These are phyloP conservation scores for Kuschelorhynchus macadamiae DNA, from an alignment of 2,888 invertebrate species.

Conservation along the genomic window DNA sequence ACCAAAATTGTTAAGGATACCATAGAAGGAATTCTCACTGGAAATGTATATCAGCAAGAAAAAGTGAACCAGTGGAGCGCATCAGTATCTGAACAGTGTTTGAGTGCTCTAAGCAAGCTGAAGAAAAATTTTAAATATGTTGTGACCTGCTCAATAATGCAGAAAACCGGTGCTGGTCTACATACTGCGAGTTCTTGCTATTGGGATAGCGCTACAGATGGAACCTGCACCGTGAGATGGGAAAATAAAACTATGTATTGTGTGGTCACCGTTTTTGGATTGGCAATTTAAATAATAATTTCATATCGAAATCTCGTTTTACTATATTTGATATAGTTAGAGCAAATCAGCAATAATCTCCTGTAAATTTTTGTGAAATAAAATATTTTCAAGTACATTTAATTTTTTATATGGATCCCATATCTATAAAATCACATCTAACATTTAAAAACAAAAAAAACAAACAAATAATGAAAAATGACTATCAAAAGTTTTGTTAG, in stretches of 20 bases:
- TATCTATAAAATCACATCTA: no score
- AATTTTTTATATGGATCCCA: not conserved
- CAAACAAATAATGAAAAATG: no score
- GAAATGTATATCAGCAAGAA: conserved; percentile 77
- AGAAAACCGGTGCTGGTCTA: conserved; percentile 86
- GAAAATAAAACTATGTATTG: conserved; percentile 91
- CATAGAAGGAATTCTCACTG: conserved; percentile 81
- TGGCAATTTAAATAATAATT: conserved; percentile 73
- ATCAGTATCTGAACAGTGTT: conserved; percentile 81
- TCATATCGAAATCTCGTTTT: no score
- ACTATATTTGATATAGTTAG: no score
- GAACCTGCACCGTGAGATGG: conserved; percentile 87
- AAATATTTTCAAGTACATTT: not conserved
- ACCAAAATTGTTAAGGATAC: conserved; percentile 83
- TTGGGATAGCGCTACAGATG: conserved; percentile 87
- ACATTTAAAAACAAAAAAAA: no score
- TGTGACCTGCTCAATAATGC: conserved; percentile 87
- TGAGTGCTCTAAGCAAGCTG: conserved; percentile 80
- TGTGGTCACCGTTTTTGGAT: conserved; percentile 85
- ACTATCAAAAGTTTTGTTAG: no score
- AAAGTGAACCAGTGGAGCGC: conserved; percentile 83
- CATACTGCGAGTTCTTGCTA: conserved; percentile 88
- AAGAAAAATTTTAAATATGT: conserved; percentile 89
- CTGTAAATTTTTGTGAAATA: conserved; percentile 17
- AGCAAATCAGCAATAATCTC: no score